Base-by-base conservation (phyloP, 2,797 vertebrate genomes). In the Prunella strophiata region DNA sequence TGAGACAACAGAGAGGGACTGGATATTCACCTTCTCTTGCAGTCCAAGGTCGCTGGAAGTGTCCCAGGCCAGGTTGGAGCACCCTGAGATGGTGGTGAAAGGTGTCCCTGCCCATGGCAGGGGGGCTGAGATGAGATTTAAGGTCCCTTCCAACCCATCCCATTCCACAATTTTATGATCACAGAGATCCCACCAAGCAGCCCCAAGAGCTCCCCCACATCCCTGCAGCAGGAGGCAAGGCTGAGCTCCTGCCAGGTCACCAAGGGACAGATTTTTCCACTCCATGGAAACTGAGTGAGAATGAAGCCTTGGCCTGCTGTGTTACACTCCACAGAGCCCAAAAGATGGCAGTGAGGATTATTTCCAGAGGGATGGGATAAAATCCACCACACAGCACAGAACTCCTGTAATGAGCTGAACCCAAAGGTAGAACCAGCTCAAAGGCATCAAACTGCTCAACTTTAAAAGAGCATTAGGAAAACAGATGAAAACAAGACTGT, bases 401-500 rank as follows among this genome's bases (percentile, higher is more conserved):
- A 75, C 74, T 84, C 81, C 71, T 48, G 26, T 52, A 81, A 55
- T 26, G 48, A 96, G 77, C 72, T 75, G 77, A 42, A 82, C 52
- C 36, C 67, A 61, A 84, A 84, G 63, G 90, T 5, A 94, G 59
- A 90, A 67, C 59, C 48, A 52, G 75, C 93, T 91, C 29, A 27
- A 43, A 74, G 59, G 52, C 85, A 91, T n/a, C 32, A 40, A 88
- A 75, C 95, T 21, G 67, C 77, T 82, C 77, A 42, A 30, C 83
- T 89, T 91, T 54, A 79, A 65, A 88, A 76, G 20, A 94, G 17
- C 57, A 77, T 67, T 51, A 76, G 79, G 47, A 34, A 74, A 68
- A 80, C 47, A 73, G 82, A 88, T 4, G 38, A 86, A 88, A 95
- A 91, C 79, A 74, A 91, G 94, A 71, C 76, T 22, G 0, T 54